Evolutionary conservation across 2,888 invertebrate genomes (phyloP).

Genomic region (Ectropis crepuscularia): DNA sequence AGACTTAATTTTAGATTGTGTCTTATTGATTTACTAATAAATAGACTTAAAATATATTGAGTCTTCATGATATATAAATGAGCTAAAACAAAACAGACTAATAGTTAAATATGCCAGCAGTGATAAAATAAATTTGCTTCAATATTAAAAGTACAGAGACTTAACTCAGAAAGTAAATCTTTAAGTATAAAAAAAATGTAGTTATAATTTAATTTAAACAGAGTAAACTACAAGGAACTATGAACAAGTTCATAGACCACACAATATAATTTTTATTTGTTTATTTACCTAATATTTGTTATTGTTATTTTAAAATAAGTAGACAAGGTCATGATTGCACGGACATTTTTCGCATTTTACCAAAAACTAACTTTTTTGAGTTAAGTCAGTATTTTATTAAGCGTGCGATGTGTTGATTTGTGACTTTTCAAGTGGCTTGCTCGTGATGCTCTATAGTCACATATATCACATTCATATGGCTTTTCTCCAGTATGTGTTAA

Average conservation of each 20-base stretch:
- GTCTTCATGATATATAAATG: neutral
- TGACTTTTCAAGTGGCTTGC: too few species aligned
- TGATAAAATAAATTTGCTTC: neutral
- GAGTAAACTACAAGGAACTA: neutral
- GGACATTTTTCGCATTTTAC: constrained; percentile 3
- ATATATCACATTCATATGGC: too few species aligned
- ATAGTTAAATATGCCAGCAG: constrained; percentile 1
- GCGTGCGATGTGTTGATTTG: too few species aligned
- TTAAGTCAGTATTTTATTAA: neutral
- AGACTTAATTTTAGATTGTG: neutral
- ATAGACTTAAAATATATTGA: neutral
- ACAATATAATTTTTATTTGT: neutral
- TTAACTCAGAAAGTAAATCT: neutral
- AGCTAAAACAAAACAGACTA: neutral
- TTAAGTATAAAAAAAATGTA: neutral
- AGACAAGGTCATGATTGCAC: constrained; percentile 6
- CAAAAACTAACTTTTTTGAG: constrained; percentile 6
- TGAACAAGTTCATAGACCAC: neutral
- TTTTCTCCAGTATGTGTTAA: too few species aligned
- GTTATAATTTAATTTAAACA: neutral
- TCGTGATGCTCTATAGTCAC: too few species aligned
- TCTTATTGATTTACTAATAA: constrained; percentile 1
- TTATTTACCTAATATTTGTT: constrained; percentile 4
- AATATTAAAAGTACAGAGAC: neutral
- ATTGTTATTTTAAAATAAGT: constrained; percentile 3